These are phyloP conservation scores for Daktulosphaira vitifoliae DNA, from an alignment of 1,140 invertebrate species.

Conservation along the genomic window DNA sequence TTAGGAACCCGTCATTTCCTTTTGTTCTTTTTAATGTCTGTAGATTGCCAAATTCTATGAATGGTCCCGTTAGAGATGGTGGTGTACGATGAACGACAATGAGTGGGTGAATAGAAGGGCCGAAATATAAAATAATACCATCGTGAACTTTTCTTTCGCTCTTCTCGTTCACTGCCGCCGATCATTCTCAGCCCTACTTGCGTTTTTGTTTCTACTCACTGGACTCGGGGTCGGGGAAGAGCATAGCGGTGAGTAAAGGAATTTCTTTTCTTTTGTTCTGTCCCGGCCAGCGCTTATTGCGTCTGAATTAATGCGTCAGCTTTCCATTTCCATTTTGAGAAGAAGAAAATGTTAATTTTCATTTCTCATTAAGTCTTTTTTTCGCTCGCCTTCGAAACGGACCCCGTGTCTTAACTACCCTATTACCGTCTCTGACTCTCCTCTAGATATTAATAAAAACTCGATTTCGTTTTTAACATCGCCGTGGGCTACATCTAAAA, in stretches of 20 bases:
- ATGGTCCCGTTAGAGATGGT: not conserved
- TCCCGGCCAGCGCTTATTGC: slow-evolving; percentile 17
- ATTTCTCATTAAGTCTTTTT: slow-evolving; percentile 34
- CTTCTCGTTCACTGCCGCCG: not conserved
- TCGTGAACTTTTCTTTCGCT: slow-evolving; percentile 29
- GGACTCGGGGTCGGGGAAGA: not conserved
- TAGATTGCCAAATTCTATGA: slow-evolving; percentile 28
- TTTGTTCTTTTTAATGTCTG: slow-evolving; percentile 34
- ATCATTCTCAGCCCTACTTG: not conserved
- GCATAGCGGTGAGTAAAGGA: not conserved
- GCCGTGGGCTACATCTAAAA: too few relatives aligned
- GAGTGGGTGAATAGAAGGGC: not conserved
- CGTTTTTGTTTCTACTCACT: slow-evolving; percentile 30
- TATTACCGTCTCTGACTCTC: slow-evolving; percentile 1
- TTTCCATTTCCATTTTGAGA: slow-evolving; percentile 34
- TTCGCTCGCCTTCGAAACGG: slow-evolving; percentile 31
- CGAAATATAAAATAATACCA: slow-evolving; percentile 34
- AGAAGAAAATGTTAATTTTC: slow-evolving; percentile 34
- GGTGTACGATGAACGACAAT: too few relatives aligned
- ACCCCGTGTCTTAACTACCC: not conserved
- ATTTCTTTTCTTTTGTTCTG: slow-evolving; percentile 32
- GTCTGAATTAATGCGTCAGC: slow-evolving; percentile 33
- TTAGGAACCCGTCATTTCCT: slow-evolving; percentile 32
- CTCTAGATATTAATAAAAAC: slow-evolving; percentile 29
- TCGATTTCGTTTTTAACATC: not conserved